Percentiles rank a stretch among this genome's conserved stretches.
Evolutionary conservation across 2,797 vertebrate genomes (phyloP).

Genomic region (Sebastes iracundus): DNA sequence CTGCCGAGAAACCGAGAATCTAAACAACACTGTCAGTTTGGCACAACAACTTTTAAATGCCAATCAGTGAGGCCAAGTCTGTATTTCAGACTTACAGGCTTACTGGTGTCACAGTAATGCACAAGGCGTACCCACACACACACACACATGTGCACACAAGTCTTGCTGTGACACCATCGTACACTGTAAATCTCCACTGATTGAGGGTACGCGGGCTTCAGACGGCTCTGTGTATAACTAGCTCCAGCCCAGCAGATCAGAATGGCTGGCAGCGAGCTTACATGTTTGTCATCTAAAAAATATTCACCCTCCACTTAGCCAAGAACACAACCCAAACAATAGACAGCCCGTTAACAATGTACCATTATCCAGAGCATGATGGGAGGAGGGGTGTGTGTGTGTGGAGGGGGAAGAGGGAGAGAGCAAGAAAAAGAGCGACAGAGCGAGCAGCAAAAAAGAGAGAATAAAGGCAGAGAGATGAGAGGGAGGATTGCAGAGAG

Average conservation of each 20-base stretch:
- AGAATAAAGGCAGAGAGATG: constrained; percentile 67
- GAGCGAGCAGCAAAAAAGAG: constrained; percentile 41
- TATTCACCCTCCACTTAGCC: constrained; percentile 82
- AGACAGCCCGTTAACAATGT: constrained; percentile 82
- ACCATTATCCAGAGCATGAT: constrained; percentile 75
- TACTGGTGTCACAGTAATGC: constrained; percentile 41
- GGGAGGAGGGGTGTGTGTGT: constrained; percentile 57
- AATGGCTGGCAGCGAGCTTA: constrained; percentile 77
- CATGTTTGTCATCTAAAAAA: constrained; percentile 86
- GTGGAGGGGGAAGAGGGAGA: constrained; percentile 16
- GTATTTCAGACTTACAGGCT: constrained; percentile 42
- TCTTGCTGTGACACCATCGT: constrained; percentile 44
- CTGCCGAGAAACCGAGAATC: constrained; percentile 13
- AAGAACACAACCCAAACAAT: constrained; percentile 85
- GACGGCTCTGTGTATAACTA: constrained; percentile 58
- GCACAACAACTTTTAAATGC: constrained; percentile 44
- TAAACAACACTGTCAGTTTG: constrained; percentile 30
- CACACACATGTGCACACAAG: constrained; percentile 1
- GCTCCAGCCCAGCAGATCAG: constrained; percentile 71
- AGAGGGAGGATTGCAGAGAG: constrained; percentile 67
- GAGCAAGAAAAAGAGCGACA: constrained; percentile 27
- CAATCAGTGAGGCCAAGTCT: constrained; percentile 42
- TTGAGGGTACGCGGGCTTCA: constrained; percentile 56
- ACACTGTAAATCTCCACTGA: constrained; percentile 56
- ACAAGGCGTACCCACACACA: constrained; percentile 3